phyloP scores from a whole-genome alignment of 2,888 invertebrate species.

The Cephus runcator region DNA sequence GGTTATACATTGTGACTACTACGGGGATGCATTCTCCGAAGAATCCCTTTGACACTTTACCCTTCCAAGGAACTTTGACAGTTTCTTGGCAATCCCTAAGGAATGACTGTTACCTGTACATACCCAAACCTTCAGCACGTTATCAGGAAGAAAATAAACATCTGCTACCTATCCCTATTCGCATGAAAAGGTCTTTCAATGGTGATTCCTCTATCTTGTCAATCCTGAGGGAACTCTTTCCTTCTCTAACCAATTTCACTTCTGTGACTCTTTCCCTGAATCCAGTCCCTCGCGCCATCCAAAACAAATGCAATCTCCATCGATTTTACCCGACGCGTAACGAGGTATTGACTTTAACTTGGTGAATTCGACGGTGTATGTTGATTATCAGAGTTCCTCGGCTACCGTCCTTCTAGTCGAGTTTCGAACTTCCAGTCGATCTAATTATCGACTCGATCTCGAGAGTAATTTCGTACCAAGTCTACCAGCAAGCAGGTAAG shows the following conservation, averaged over 20 bases:
- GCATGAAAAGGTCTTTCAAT: not conserved
- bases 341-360: not conserved
- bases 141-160: not conserved
- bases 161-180: not conserved
- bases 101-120: not conserved
- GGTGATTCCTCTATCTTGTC: not conserved
- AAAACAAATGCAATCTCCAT: not conserved
- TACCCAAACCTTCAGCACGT: not conserved
- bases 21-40: not conserved
- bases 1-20: not conserved
- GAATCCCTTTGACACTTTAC: not conserved
- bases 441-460: not conserved
- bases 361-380: not conserved
- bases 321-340: not conserved
- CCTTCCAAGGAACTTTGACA: not conserved
- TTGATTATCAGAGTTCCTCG: not conserved
- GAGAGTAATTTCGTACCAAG: not conserved
- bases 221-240: not conserved
- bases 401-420: not conserved
- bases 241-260: not conserved
- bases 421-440: constrained; percentile 1
- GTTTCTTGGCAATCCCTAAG: not conserved
- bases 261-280: not conserved
- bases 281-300: not conserved
- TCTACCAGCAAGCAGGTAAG: not conserved